Percentiles rank a stretch among this genome's conserved stretches.
Conservation (phyloP, 2,113 vertebrate species). For the Cygnus atratus region DNA sequence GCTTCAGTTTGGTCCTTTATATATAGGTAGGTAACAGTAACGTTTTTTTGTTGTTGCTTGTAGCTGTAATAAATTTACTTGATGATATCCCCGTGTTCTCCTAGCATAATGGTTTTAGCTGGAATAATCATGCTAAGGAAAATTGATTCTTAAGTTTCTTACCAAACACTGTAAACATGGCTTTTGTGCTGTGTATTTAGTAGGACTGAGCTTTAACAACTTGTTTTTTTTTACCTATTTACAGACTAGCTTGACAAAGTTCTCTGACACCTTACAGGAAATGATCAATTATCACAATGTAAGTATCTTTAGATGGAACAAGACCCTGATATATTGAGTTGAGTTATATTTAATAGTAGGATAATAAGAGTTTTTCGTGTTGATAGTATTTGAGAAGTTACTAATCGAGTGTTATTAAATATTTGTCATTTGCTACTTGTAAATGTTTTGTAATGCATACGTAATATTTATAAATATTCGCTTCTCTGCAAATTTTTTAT, state of each 20-base stretch:
- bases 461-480: background rate
- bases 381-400: background rate
- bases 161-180: background rate
- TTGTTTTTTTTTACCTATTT: constrained; percentile 42
- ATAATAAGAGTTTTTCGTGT: background rate
- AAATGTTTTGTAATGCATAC: background rate
- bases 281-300: constrained; percentile 99
- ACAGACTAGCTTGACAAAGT: constrained; percentile 91
- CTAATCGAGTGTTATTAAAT: background rate
- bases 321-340: background rate
- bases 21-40: background rate
- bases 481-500: background rate
- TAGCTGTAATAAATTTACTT: background rate
- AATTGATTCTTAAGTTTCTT: background rate
- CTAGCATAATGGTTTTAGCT: background rate
- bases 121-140: background rate
- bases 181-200: background rate
- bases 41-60: background rate
- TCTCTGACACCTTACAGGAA: constrained; percentile 95
- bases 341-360: background rate
- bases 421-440: background rate
- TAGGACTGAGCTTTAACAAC: constrained; percentile 2
- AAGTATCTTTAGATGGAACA: constrained; percentile 57
- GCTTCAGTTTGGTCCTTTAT: background rate
- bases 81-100: background rate